Conservation (phyloP, 2,113 vertebrate genomes). For the Lophius piscatorius region DNA sequence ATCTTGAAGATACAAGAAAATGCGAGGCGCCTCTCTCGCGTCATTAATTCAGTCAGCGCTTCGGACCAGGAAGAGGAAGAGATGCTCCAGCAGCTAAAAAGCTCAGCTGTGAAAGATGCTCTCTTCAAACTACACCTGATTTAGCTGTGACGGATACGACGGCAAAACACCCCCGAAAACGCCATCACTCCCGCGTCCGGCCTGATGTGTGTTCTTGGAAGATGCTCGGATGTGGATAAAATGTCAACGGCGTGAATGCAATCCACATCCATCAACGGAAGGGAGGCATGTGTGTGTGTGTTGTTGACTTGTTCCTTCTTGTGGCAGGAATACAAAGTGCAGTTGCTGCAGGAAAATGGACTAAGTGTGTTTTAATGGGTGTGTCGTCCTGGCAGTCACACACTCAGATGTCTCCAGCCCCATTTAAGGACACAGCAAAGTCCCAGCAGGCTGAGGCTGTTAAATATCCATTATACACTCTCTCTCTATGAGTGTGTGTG, state of each 20-base stretch:
- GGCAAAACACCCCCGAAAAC: constrained; percentile 22
- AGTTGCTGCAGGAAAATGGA: constrained; percentile 39
- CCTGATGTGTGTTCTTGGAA: background rate
- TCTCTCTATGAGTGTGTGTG: constrained; percentile 26
- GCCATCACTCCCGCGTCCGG: background rate
- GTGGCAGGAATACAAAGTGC: constrained; percentile 35
- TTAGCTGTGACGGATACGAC: constrained; percentile 29
- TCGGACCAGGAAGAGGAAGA: constrained; percentile 31
- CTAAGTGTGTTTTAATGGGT: constrained; percentile 66
- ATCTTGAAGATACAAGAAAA: constrained; percentile 53
- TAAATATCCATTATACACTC: constrained; percentile 70
- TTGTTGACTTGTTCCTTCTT: constrained; percentile 35
- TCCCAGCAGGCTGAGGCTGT: constrained; percentile 60
- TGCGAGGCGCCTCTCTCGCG: constrained; percentile 20
- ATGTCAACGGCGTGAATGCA: constrained; percentile 10
- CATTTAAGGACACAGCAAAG: constrained; percentile 54
- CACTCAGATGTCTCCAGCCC: constrained; percentile 47
- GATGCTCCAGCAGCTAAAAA: constrained; percentile 42
- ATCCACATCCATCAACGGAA: constrained; percentile 11
- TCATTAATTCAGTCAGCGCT: constrained; percentile 61
- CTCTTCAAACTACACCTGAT: constrained; percentile 16
- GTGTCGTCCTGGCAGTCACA: constrained; percentile 55
- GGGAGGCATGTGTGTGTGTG: constrained; percentile 12
- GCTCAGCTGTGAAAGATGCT: constrained; percentile 46
- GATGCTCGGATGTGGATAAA: background rate